Evolutionary conservation across 2,888 invertebrate species (phyloP).

Genomic region (Andrena flavipes): DNA sequence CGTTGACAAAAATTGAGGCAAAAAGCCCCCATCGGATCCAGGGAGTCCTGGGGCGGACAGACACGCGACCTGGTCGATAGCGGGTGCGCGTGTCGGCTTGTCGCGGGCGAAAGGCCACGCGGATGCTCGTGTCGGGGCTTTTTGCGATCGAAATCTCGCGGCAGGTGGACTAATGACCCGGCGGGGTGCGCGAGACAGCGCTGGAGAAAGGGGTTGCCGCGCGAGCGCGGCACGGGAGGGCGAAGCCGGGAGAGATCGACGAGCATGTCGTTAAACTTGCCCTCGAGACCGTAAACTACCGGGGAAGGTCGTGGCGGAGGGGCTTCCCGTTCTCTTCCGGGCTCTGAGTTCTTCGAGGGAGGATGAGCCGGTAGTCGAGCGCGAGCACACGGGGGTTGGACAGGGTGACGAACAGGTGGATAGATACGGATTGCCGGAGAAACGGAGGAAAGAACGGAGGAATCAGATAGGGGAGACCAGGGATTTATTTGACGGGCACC

Average conservation of each 20-base stretch:
- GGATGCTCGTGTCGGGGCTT: conserved; percentile 62
- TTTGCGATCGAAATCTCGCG: conserved; percentile 69
- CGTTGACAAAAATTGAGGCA: conserved; percentile 9
- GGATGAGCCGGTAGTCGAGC: conserved; percentile 19
- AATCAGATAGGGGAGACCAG: conserved; percentile 26
- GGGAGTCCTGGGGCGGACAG: conserved; percentile 5
- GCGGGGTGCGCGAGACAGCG: conserved; percentile 47
- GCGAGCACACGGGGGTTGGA: conserved; percentile 33
- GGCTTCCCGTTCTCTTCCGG: conserved; percentile 47
- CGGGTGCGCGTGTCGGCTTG: conserved; percentile 50
- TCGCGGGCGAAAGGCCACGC: conserved; percentile 49
- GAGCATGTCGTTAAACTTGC: conserved; percentile 74
- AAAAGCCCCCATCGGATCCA: conserved; percentile 12
- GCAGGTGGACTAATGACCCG: conserved; percentile 64
- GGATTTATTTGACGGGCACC: conserved; percentile 48
- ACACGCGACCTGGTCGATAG: conserved; percentile 41
- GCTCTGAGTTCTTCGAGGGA: not conserved
- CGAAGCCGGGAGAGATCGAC: conserved; percentile 69
- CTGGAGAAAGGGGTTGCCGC: conserved; percentile 34
- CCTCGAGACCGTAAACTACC: conserved; percentile 72
- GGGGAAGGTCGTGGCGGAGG: conserved; percentile 55
- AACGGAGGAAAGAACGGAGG: conserved; percentile 23
- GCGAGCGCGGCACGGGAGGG: conserved; percentile 19
- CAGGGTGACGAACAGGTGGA: conserved; percentile 59
- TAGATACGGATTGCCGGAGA: conserved; percentile 44